Evolutionary conservation across 1,140 invertebrate genomes (phyloP), one percentile per base, ranked within the genome.

Genomic region (Drosophila kikkawai): DNA sequence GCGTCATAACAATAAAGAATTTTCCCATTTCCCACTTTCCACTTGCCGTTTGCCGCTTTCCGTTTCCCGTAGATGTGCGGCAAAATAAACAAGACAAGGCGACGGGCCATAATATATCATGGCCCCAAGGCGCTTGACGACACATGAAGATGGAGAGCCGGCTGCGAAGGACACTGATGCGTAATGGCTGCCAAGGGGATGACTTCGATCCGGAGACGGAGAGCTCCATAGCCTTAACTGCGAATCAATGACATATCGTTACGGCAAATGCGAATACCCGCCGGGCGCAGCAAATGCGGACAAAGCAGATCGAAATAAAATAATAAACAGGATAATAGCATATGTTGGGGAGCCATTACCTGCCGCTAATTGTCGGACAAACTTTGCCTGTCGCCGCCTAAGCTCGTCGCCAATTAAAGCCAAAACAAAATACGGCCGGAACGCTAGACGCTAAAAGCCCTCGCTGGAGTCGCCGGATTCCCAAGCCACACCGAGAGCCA

Each of bases 231-330:
- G 58, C 45, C 61, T 80, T 87, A 87, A 86, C 83, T 63, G 84
- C 61, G 73, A 86, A 86, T 86, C 83, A 86, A 86, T 86, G 83
- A 87, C 83, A 86, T 86, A 86, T 86, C 83, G 75, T 86, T 87
- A 86, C 75, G 75, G 65, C 80, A 82, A 86, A 86, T 86, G 86
- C 76, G 83, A 56, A 57, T 86, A 84, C 84, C 83, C 83, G 17
- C 42, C 65, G 61, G 77, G 80, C 53, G 75, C 63, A 80, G 82
- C 65, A 82, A 66, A 68, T 13, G 22, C 19, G 57, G 39, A 32
- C 36, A 79, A 48, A 75, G 57, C 67, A 67, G 73, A 68, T 61
- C 59, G 50, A 48, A 79, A 79, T 79, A 71, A 79, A 79, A 78
- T 79, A 79, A 79, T 79, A 71, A 80, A 79, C 65, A 66, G 75